These are phyloP conservation scores for Pogonus chalceus DNA, from an alignment of 1,140 invertebrate genomes.

Conservation along the genomic window DNA sequence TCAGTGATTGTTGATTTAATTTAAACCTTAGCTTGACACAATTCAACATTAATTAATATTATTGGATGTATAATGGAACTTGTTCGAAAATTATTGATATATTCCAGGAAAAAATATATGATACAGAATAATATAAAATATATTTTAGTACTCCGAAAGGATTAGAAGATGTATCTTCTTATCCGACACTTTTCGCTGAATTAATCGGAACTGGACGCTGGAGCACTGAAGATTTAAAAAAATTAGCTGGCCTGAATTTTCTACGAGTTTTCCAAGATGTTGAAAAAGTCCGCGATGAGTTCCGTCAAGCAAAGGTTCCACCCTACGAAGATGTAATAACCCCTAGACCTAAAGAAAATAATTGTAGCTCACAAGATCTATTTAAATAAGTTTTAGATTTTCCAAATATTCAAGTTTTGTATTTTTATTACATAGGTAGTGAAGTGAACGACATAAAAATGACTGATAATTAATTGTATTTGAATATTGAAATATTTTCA, in stretches of 20 bases:
- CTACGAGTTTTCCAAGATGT: conserved; percentile 62
- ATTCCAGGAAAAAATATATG: too few relatives aligned
- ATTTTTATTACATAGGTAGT: too few relatives aligned
- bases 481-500: too few relatives aligned
- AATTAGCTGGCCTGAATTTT: conserved; percentile 80
- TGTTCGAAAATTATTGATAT: too few relatives aligned
- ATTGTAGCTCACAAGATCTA: conserved; percentile 29
- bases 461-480: too few relatives aligned
- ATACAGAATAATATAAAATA: too few relatives aligned
- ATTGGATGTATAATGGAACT: too few relatives aligned
- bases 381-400: too few relatives aligned
- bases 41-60: too few relatives aligned
- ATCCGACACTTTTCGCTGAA: conserved; percentile 77
- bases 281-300: conserved; percentile 35
- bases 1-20: neutral
- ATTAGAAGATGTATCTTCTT: conserved; percentile 83
- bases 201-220: conserved; percentile 68
- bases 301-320: conserved; percentile 31
- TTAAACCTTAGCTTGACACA: neutral
- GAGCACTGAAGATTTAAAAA: conserved; percentile 73
- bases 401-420: too few relatives aligned
- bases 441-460: too few relatives aligned
- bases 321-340: conserved; percentile 33
- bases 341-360: conserved; percentile 26
- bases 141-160: conserved; percentile 67